phyloP scores from a whole-genome alignment of 2,888 invertebrate genomes.

The Amiota communis region DNA sequence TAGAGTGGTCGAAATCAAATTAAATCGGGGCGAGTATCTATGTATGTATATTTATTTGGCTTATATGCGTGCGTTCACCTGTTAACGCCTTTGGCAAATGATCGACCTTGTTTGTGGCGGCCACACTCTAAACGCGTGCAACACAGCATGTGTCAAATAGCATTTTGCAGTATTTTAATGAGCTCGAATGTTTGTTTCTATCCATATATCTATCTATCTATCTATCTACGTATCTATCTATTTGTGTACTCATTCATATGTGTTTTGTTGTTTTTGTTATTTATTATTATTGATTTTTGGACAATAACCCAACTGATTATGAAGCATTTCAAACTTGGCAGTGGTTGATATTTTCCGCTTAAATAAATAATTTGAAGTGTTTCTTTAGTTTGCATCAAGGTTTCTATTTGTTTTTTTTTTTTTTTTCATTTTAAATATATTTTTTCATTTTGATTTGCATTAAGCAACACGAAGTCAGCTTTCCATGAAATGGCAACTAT shows the following conservation, averaged over 20 bases:
- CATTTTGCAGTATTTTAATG: neutral
- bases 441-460: neutral
- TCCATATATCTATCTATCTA: neutral
- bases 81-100: slow-evolving; percentile 13
- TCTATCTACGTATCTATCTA: neutral
- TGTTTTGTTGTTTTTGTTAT: neutral
- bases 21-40: neutral
- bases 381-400: neutral
- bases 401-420: neutral
- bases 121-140: neutral
- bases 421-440: slow-evolving; percentile 5
- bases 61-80: slow-evolving; percentile 16
- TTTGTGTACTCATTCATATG: neutral
- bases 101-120: neutral
- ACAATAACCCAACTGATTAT: slow-evolving; percentile 20
- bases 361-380: slow-evolving; percentile 6
- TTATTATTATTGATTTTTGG: neutral
- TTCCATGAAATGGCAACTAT: neutral
- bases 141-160: neutral
- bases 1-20: slow-evolving; percentile 6
- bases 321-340: slow-evolving; percentile 17
- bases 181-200: neutral
- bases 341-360: slow-evolving; percentile 11
- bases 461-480: too few species aligned
- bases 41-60: neutral